phyloP scores from a whole-genome alignment of 2,888 invertebrate genomes.

The Ormyrus rosae region DNA sequence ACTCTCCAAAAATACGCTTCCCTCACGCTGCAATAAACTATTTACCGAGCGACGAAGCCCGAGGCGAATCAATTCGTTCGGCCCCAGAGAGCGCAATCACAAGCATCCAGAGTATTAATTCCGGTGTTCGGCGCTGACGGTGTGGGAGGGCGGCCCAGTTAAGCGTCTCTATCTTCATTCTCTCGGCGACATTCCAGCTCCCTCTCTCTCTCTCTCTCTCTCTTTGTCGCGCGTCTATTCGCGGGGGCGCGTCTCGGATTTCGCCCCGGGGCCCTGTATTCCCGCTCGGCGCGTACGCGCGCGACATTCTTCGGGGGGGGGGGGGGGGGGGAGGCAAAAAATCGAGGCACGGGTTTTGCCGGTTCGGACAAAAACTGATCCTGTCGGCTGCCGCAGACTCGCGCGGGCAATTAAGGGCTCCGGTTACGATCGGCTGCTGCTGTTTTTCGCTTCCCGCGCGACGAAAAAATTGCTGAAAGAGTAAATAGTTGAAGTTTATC shows the following conservation, averaged over 20 bases:
- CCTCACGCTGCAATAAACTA: no score
- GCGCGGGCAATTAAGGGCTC: conserved; percentile 40
- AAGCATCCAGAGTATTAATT: no score
- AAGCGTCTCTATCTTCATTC: conserved; percentile 35
- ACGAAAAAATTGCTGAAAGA: not conserved
- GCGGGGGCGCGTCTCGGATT: conserved; percentile 27
- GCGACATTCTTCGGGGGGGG: not conserved
- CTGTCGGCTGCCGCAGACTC: conserved; percentile 32
- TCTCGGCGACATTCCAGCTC: conserved; percentile 3
- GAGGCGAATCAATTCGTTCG: no score
- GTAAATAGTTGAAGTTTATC: no score
- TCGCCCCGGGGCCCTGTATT: conserved; percentile 21
- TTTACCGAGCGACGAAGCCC: no score
- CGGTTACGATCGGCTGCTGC: conserved; percentile 36
- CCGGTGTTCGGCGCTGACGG: no score
- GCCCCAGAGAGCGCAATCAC: no score
- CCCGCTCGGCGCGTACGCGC: conserved; percentile 27
- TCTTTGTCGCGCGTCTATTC: not conserved
- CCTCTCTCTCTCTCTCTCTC: not conserved
- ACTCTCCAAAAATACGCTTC: no score
- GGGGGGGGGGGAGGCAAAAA: conserved; percentile 6
- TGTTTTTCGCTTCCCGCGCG: conserved; percentile 8
- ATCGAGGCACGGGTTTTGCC: conserved; percentile 7
- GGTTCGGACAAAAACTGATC: conserved; percentile 36
- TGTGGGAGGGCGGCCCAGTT: not conserved